A percentile compares a stretch with the other conserved stretches of the same genome.
Conservation (phyloP, 2,797 vertebrate genomes). For the Gallirallus australis region DNA sequence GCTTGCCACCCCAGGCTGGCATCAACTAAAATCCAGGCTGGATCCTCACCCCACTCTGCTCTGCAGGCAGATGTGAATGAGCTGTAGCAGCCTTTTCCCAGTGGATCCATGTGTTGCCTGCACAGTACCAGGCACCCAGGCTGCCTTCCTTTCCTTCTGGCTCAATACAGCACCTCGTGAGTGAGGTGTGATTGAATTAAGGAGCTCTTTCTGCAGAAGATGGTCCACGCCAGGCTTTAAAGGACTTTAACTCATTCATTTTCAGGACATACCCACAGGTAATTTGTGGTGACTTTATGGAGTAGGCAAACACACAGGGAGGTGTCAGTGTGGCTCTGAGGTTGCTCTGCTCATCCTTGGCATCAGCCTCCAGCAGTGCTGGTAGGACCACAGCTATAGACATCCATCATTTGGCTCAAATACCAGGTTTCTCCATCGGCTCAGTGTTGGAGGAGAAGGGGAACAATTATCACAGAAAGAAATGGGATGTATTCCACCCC, state of each 20-base stretch:
- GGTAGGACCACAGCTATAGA: not conserved
- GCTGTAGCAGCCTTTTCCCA: not conserved
- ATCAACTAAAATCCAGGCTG: not conserved
- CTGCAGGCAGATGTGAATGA: not conserved
- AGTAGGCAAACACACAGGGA: not conserved
- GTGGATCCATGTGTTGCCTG: not conserved
- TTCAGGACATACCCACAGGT: not conserved
- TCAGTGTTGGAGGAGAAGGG: not conserved
- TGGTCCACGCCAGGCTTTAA: fast-evolving
- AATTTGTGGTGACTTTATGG: not conserved
- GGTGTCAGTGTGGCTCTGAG: not conserved
- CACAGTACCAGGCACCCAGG: not conserved
- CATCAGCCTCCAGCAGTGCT: not conserved
- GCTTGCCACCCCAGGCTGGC: not conserved
- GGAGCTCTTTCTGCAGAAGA: not conserved
- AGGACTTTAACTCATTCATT: not conserved
- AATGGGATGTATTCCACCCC: not conserved
- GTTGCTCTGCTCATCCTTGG: not conserved
- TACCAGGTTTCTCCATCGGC: not conserved
- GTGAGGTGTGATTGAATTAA: not conserved
- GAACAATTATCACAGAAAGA: not conserved
- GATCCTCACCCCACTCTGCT: not conserved
- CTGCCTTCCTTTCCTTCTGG: not conserved
- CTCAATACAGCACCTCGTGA: not conserved
- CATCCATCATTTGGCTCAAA: not conserved